A percentile compares a stretch with the other conserved stretches of the same genome.
Evolutionary conservation across 2,113 vertebrate genomes (phyloP).

Genomic region (Abramis brama): DNA sequence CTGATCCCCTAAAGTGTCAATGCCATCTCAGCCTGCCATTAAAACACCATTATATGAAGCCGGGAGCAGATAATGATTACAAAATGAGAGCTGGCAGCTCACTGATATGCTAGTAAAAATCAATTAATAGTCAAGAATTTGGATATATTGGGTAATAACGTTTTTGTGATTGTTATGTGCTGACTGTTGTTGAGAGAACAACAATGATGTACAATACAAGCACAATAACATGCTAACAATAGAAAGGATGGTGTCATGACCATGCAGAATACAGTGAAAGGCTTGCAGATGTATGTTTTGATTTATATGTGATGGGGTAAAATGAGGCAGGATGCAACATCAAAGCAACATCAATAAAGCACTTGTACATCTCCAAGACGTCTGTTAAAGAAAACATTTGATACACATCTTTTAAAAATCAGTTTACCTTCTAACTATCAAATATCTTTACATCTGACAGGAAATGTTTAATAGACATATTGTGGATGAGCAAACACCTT

Average conservation of each 20-base stretch:
- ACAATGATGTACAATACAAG: not conserved
- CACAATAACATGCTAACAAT: not conserved
- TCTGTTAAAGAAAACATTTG: not conserved
- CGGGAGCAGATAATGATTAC: conserved; percentile 26
- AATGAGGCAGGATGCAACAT: not conserved
- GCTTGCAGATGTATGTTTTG: not conserved
- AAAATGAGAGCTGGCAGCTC: conserved; percentile 31
- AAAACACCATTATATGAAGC: conserved; percentile 53
- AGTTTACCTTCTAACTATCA: no score
- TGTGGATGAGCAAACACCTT: not conserved
- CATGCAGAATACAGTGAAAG: not conserved
- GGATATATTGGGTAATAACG: not conserved
- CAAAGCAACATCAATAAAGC: not conserved
- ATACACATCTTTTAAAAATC: not conserved
- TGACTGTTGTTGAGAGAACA: not conserved
- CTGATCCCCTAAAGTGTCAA: conserved; percentile 43
- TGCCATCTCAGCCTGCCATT: conserved; percentile 44
- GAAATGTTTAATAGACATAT: not conserved
- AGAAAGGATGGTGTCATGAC: not conserved
- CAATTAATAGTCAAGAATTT: conserved; percentile 18
- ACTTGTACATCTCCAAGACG: not conserved
- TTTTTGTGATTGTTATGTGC: conserved; percentile 7
- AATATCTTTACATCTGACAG: not conserved
- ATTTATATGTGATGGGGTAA: not conserved
- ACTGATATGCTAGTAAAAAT: conserved; percentile 30